Evolutionary conservation across 2,888 invertebrate genomes (phyloP).

Genomic region (Chaitophorus viminalis): DNA sequence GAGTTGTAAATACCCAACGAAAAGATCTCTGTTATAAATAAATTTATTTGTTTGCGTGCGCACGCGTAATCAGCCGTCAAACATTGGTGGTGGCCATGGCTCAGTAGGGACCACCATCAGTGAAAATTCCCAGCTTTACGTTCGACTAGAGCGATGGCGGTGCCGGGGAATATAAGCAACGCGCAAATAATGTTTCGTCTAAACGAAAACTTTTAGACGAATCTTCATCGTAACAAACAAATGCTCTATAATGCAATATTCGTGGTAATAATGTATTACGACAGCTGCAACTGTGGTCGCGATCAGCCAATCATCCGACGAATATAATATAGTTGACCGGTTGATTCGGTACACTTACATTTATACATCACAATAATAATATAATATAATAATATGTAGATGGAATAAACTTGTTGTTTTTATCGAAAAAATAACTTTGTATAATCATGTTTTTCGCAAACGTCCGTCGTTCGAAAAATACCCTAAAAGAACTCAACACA

Average conservation of each 20-base stretch:
- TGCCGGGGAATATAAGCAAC: neutral
- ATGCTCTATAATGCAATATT: neutral
- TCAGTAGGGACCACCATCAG: constrained; percentile 31
- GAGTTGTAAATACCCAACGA: neutral
- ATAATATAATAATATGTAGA: neutral
- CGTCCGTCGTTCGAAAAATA: neutral
- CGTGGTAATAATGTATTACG: neutral
- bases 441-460: neutral
- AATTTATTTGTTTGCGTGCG: neutral
- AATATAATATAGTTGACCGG: neutral
- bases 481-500: neutral
- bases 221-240: neutral
- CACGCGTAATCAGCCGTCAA: constrained; percentile 29
- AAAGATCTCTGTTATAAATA: neutral
- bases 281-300: neutral
- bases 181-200: neutral
- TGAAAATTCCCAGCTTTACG: constrained; percentile 50
- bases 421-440: neutral
- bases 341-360: neutral
- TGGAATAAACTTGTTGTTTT: neutral
- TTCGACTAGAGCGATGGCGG: neutral
- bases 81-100: neutral
- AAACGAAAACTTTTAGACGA: neutral
- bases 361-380: no score
- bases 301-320: neutral